Percentiles rank a stretch among this genome's conserved stretches.
phyloP scores from a whole-genome alignment of 2,113 vertebrate genomes.

The Cynocephalus volans region DNA sequence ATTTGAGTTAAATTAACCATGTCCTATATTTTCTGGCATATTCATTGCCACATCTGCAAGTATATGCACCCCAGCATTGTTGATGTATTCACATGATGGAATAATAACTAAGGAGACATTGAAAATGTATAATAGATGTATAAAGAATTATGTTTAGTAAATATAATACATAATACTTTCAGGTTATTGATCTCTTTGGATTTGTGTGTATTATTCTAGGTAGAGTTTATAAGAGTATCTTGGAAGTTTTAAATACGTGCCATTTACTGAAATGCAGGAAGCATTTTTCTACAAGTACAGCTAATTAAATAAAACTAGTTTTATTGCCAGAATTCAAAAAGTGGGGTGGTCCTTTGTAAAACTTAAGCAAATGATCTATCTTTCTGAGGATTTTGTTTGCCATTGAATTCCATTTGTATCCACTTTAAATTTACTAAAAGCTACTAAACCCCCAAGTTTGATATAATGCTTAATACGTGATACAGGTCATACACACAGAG shows the following conservation, averaged over 20 bases:
- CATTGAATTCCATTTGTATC: constrained; percentile 54
- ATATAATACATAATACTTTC: constrained; percentile 13
- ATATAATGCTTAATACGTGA: constrained; percentile 42
- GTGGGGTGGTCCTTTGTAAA: constrained; percentile 67
- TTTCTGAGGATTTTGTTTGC: constrained; percentile 75
- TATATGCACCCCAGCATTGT: not conserved
- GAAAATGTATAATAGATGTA: constrained; percentile 30
- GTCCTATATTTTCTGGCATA: not conserved
- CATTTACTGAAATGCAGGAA: constrained; percentile 68
- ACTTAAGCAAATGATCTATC: constrained; percentile 74
- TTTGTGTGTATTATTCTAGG: constrained; percentile 50
- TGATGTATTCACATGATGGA: not conserved
- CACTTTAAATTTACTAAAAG: constrained; percentile 63
- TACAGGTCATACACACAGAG: not conserved
- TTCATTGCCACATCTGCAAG: not conserved
- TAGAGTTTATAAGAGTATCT: constrained; percentile 37
- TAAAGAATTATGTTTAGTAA: constrained; percentile 60
- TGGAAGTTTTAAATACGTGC: constrained; percentile 60
- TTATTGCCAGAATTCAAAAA: constrained; percentile 76
- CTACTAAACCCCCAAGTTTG: constrained; percentile 6
- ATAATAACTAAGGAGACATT: constrained; percentile 18
- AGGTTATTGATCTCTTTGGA: constrained; percentile 52
- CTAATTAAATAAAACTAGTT: constrained; percentile 71
- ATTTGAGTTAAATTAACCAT: constrained; percentile 21
- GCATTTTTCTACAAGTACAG: constrained; percentile 75